These are phyloP conservation scores for Carassius carassius DNA, from an alignment of 2,113 vertebrate genomes.

Conservation along the genomic window DNA sequence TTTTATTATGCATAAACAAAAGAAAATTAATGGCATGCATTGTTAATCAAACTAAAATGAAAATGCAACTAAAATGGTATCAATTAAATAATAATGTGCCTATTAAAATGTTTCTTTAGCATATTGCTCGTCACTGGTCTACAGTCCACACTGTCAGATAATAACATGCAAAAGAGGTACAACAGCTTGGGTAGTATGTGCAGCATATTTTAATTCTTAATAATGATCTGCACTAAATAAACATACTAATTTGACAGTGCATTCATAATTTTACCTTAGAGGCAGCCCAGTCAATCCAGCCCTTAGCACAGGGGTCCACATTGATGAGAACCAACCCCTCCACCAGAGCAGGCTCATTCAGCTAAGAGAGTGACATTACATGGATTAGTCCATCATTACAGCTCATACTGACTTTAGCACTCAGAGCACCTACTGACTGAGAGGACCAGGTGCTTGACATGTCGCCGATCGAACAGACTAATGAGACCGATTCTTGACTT, in stretches of 20 bases:
- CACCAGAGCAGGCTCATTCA: constrained; percentile 86
- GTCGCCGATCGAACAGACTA: background rate
- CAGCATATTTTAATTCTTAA: background rate
- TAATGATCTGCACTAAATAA: background rate
- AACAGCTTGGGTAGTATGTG: background rate
- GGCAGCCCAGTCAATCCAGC: constrained; percentile 97
- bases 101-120: too few relatives aligned
- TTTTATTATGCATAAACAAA: background rate
- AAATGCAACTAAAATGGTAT: too few relatives aligned
- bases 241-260: background rate
- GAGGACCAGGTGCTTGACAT: background rate
- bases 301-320: constrained; percentile 93
- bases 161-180: too few relatives aligned
- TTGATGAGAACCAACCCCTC: constrained; percentile 95
- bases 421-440: background rate
- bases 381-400: background rate
- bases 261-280: constrained; percentile 80
- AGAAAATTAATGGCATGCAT: too few relatives aligned
- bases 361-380: constrained; percentile 68
- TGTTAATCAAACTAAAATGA: too few relatives aligned
- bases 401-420: background rate
- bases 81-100: too few relatives aligned
- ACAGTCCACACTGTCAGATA: too few relatives aligned
- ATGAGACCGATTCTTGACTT: background rate
- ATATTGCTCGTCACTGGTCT: too few relatives aligned